Base-by-base conservation (phyloP, 2,797 vertebrate genomes). In the Ambastaia sidthimunki region DNA sequence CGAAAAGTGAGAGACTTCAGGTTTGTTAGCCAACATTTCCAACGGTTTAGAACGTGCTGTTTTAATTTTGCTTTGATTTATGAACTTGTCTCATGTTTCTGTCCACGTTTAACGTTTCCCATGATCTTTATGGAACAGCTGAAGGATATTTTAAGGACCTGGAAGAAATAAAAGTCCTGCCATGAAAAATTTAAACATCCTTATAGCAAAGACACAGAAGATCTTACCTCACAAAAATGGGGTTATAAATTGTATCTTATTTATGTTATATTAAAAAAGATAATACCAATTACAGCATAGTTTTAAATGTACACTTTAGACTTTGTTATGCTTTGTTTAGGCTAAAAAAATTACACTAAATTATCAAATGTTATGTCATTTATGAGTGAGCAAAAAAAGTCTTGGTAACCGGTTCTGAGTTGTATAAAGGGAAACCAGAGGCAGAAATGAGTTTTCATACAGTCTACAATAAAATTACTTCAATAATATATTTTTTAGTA, bases 371-470 rank as follows among this genome's bases (percentile, higher is more conserved):
- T 57, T 10, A 57, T n/a, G n/a, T n/a, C n/a, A n/a, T n/a, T n/a
- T n/a, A n/a, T n/a, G n/a, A n/a, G n/a, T n/a, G n/a, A n/a, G n/a
- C 41, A 25, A 11, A 3, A 59, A 59, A 25, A n/a, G n/a, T n/a
- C 12, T 90, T 89, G 34, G 34, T 37, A 37, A 85, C 83, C 84
- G 85, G 83, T 88, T 86, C 82, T 57, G 87, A 74, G 68, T 85
- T 74, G 80, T 83, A 87, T 78, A 52, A n/a, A 76, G 89, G 78
- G 82, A 87, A 84, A 76, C 25, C 60, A 19, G 87, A 87, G 55
- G 85, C 68, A 85, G 78, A 62, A 75, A 74, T 76, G 71, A 67
- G 19, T 41, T 72, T 59, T 55, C 19, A 73, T 28, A 55, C 66
- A 71, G 6, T 28, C 21, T 25, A 44, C 79, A 37, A 80, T 74